Evolutionary conservation across 2,888 invertebrate species (phyloP).

Genomic region (Machimus rusticus): DNA sequence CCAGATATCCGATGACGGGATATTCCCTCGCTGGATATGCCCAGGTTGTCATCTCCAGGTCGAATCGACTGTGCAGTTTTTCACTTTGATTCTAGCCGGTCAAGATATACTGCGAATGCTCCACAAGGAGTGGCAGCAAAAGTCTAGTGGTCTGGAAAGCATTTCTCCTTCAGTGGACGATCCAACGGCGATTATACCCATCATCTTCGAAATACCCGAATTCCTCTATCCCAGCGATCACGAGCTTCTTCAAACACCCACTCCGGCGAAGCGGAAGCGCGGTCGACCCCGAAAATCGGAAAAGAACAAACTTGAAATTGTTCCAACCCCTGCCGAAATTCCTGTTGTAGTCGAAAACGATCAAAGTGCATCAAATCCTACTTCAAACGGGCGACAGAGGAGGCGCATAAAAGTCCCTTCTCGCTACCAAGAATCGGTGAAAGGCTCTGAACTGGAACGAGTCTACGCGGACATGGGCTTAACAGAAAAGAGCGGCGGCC

Average conservation of each 20-base stretch:
- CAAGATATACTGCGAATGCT: constrained; percentile 64
- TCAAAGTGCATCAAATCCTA: constrained; percentile 53
- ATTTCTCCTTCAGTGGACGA: background rate
- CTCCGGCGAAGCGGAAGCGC: constrained; percentile 67
- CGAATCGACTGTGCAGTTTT: constrained; percentile 77
- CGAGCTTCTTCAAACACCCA: constrained; percentile 60
- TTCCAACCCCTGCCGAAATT: constrained; percentile 43
- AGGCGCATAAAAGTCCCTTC: constrained; percentile 73
- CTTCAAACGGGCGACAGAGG: constrained; percentile 65
- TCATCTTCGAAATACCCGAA: background rate
- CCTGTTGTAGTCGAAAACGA: constrained; percentile 50
- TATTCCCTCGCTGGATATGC: constrained; percentile 76
- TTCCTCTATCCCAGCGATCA: constrained; percentile 66
- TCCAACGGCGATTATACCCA: background rate
- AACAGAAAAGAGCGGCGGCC: constrained; percentile 70
- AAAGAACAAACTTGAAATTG: constrained; percentile 49
- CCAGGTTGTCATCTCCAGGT: constrained; percentile 79
- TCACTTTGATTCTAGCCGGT: constrained; percentile 75
- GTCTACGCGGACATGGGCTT: constrained; percentile 77
- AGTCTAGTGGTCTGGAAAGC: background rate
- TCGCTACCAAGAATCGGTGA: constrained; percentile 69
- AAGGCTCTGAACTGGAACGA: constrained; percentile 78
- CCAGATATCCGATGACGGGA: constrained; percentile 75
- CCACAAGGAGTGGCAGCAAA: constrained; percentile 58
- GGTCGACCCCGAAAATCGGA: constrained; percentile 72